A percentile compares a stretch with the other conserved stretches of the same genome.
Evolutionary conservation across 2,888 invertebrate genomes (phyloP).

Genomic region (Pelosia muscerda): DNA sequence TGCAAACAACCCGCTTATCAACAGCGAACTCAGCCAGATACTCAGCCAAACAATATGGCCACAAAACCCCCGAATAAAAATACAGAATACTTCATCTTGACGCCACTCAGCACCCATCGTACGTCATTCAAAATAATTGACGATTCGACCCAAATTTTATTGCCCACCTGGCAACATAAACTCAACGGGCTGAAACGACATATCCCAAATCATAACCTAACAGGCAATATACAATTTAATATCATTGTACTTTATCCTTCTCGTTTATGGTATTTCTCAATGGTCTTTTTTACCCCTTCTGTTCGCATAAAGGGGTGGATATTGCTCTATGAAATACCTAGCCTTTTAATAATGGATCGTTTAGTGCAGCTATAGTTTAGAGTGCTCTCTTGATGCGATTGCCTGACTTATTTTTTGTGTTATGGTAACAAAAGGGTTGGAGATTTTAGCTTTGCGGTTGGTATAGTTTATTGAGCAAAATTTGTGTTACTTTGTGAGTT

Average conservation of each 20-base stretch:
- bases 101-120: neutral
- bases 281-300: constrained; percentile 47
- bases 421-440: neutral
- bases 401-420: neutral
- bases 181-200: constrained; percentile 47
- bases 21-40: too few species aligned
- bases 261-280: constrained; percentile 44
- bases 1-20: too few species aligned
- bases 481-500: too few species aligned
- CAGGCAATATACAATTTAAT: constrained; percentile 42
- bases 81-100: neutral
- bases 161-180: constrained; percentile 53
- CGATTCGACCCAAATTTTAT: constrained; percentile 25
- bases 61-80: neutral
- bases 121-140: constrained; percentile 25
- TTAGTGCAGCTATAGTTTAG: constrained; percentile 35
- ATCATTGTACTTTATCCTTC: constrained; percentile 48
- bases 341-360: constrained; percentile 54
- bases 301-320: constrained; percentile 48
- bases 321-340: constrained; percentile 50
- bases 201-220: constrained; percentile 43
- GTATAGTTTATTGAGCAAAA: neutral
- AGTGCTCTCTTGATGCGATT: constrained; percentile 5
- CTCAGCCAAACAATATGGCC: neutral
- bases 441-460: neutral